phyloP scores from a whole-genome alignment of 1,140 invertebrate species.

The Plectus sambesii region DNA sequence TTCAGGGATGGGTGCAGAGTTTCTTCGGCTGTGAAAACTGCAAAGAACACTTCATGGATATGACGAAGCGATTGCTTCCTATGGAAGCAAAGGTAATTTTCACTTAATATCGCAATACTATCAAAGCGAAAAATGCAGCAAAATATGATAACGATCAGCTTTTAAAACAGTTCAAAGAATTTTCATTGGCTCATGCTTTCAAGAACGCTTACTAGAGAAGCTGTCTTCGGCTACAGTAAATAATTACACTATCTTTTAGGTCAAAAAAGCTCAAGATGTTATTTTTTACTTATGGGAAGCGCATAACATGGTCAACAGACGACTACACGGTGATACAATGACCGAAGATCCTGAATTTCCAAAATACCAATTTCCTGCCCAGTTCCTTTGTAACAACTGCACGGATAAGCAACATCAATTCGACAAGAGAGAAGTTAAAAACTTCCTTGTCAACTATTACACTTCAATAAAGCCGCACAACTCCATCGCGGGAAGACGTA shows the following conservation, averaged over 20 bases:
- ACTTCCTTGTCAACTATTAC: constrained; percentile 43
- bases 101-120: not conserved
- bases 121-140: not conserved
- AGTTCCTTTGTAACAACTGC: constrained; percentile 43
- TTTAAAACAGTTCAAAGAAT: not conserved
- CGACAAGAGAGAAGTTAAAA: constrained; percentile 41
- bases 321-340: constrained; percentile 34
- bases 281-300: constrained; percentile 44
- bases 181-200: constrained; percentile 1
- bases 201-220: too few species aligned
- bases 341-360: constrained; percentile 45
- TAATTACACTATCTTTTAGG: constrained; percentile 23
- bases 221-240: too few species aligned
- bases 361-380: constrained; percentile 43
- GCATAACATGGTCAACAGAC: constrained; percentile 44
- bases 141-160: not conserved
- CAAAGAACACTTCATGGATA: constrained; percentile 41
- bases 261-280: constrained; percentile 38
- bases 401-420: constrained; percentile 44
- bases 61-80: constrained; percentile 44
- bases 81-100: constrained; percentile 35
- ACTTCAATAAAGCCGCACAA: constrained; percentile 34
- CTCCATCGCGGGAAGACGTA: constrained; percentile 16
- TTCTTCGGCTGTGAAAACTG: constrained; percentile 45
- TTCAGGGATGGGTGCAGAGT: constrained; percentile 43